Conservation (phyloP, 2,888 invertebrate species). For the Parapristionchus giblindavisi region DNA sequence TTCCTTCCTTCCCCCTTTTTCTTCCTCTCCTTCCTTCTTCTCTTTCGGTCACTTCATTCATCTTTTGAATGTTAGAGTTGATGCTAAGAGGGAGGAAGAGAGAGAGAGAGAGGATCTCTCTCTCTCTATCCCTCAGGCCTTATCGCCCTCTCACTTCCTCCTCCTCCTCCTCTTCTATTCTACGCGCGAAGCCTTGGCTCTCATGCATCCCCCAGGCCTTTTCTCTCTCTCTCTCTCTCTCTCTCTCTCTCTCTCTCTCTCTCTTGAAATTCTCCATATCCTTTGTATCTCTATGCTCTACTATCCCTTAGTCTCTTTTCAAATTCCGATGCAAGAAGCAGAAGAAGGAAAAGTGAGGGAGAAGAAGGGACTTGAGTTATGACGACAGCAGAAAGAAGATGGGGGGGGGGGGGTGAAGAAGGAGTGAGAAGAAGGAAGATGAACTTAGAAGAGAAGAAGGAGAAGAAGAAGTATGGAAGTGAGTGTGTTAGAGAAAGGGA, state of each 20-base stretch:
- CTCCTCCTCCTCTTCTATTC: neutral
- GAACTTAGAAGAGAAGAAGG: neutral
- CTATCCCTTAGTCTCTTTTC: conserved; percentile 2
- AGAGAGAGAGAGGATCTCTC: too few species aligned
- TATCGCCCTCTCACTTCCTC: conserved; percentile 21
- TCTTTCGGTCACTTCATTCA: too few species aligned
- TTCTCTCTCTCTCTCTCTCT: conserved; percentile 16
- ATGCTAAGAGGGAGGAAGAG: too few species aligned
- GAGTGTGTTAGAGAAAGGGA: neutral
- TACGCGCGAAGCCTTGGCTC: too few species aligned
- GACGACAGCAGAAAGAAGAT: conserved; percentile 28
- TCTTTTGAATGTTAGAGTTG: too few species aligned
- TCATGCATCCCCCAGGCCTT: conserved; percentile 3
- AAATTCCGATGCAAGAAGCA: neutral
- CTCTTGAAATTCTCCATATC: neutral
- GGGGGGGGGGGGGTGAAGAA: conserved; percentile 4
- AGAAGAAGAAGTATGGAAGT: neutral
- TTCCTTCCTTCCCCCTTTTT: conserved; percentile 6
- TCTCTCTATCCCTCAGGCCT: too few species aligned
- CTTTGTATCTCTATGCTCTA: conserved; percentile 7
- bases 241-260: neutral
- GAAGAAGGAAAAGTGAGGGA: conserved; percentile 14
- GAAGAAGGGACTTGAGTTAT: conserved; percentile 28
- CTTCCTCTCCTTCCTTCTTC: too few species aligned
- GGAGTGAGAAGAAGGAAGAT: neutral